Evolutionary conservation across 2,113 vertebrate genomes (phyloP).

Genomic region (Clarias magur): DNA sequence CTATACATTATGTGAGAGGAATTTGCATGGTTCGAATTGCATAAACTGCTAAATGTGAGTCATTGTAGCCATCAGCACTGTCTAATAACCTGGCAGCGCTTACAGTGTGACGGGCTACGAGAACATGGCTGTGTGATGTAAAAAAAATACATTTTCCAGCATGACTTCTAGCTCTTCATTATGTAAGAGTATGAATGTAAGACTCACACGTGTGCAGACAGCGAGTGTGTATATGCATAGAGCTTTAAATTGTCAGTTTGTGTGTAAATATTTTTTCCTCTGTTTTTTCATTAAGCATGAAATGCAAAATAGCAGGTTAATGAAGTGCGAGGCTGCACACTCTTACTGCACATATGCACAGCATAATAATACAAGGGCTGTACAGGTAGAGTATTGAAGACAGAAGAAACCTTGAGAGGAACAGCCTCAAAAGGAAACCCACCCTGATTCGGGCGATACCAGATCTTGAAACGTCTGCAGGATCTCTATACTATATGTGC

Average conservation of each 20-base stretch:
- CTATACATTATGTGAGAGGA: not conserved
- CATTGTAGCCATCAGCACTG: not conserved
- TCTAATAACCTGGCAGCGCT: not conserved
- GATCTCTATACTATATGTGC: too few species aligned
- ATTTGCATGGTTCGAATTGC: not conserved
- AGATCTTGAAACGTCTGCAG: too few species aligned
- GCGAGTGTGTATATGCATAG: slow-evolving; percentile 28
- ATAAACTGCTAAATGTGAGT: not conserved
- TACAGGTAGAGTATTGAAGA: too few species aligned
- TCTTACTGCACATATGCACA: slow-evolving; percentile 6
- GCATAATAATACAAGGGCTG: too few species aligned
- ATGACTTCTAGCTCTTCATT: slow-evolving; percentile 48
- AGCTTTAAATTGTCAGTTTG: slow-evolving; percentile 7
- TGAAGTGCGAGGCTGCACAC: slow-evolving; percentile 54
- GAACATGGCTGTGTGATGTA: slow-evolving; percentile 24
- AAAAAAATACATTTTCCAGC: slow-evolving; percentile 15
- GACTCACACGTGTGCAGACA: slow-evolving; percentile 19
- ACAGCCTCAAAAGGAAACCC: too few species aligned
- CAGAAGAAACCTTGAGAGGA: too few species aligned
- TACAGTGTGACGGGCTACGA: not conserved
- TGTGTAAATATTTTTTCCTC: slow-evolving; percentile 18
- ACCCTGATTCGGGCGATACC: too few species aligned
- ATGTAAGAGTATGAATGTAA: slow-evolving; percentile 15
- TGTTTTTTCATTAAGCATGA: too few species aligned
- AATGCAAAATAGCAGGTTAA: slow-evolving; percentile 62